phyloP scores from a whole-genome alignment of 1,140 invertebrate species.

The Heliconius nattereri region DNA sequence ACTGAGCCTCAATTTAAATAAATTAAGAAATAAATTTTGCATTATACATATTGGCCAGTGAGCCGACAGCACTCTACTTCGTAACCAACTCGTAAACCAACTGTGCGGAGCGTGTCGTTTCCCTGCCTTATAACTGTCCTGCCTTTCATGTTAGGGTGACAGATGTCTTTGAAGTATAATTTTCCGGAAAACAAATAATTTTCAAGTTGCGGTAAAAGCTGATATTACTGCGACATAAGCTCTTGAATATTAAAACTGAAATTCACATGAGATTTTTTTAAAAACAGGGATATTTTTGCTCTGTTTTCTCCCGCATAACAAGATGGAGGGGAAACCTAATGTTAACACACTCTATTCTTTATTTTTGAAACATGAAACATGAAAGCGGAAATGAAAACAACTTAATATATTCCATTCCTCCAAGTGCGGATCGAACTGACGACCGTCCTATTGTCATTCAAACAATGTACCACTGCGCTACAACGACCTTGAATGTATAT shows the following conservation, averaged over 20 bases:
- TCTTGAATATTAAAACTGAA: not conserved
- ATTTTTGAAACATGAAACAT: too few relatives aligned
- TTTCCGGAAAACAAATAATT: slow-evolving; percentile 46
- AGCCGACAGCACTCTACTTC: slow-evolving; percentile 36
- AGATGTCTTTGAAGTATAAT: slow-evolving; percentile 55
- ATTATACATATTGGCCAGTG: slow-evolving; percentile 32
- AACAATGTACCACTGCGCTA: too few relatives aligned
- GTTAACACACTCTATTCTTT: too few relatives aligned
- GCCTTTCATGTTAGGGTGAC: slow-evolving; percentile 54
- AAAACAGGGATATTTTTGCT: too few relatives aligned
- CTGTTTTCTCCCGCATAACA: too few relatives aligned
- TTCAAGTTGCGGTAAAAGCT: not conserved
- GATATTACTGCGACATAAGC: not conserved
- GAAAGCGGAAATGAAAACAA: too few relatives aligned
- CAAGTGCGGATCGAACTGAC: too few relatives aligned
- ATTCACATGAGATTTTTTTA: not conserved
- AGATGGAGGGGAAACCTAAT: too few relatives aligned
- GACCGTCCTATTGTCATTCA: too few relatives aligned
- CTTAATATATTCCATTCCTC: too few relatives aligned
- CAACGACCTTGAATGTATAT: too few relatives aligned
- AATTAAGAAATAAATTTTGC: slow-evolving; percentile 26
- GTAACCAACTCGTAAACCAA: slow-evolving; percentile 41
- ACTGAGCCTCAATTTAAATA: not conserved
- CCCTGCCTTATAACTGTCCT: slow-evolving; percentile 60
- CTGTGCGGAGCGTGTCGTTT: slow-evolving; percentile 50